A percentile compares a stretch with the other conserved stretches of the same genome.
These are phyloP conservation scores for Poecilia latipinna DNA, from an alignment of 2,113 vertebrate species.

Conservation along the genomic window DNA sequence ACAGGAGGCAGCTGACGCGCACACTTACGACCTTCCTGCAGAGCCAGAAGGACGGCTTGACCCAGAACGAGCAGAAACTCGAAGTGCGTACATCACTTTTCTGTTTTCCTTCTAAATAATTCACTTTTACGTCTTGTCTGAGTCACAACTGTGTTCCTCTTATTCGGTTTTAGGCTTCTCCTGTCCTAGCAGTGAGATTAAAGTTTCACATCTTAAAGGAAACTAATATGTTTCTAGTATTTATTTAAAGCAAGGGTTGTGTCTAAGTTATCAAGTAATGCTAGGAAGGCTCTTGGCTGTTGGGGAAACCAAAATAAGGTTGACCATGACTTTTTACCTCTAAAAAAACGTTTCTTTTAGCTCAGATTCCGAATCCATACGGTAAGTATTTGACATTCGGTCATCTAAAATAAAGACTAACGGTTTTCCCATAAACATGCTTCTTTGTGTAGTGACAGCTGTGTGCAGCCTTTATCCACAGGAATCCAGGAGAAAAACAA, in stretches of 20 bases:
- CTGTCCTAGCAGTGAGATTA: not conserved
- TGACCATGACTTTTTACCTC: not conserved
- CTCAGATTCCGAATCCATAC: not conserved
- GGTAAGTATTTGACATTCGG: slow-evolving; percentile 44
- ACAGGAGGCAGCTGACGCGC: slow-evolving; percentile 94
- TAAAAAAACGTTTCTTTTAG: not conserved
- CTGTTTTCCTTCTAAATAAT: not conserved
- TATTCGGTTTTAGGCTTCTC: not conserved
- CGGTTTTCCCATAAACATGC: not conserved
- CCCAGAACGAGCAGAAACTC: slow-evolving; percentile 97
- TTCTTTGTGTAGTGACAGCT: slow-evolving; percentile 73
- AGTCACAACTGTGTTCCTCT: not conserved
- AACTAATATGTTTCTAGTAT: not conserved
- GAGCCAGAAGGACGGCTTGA: slow-evolving; percentile 94
- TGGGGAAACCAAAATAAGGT: no score
- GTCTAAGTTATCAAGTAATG: not conserved
- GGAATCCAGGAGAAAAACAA: slow-evolving; percentile 84
- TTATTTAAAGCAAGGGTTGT: not conserved
- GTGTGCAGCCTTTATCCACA: slow-evolving; percentile 89
- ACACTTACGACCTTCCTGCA: slow-evolving; percentile 93
- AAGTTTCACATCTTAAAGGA: not conserved
- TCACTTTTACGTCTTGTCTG: slow-evolving; percentile 6
- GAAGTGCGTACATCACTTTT: slow-evolving; percentile 91
- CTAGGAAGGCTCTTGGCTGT: not conserved
- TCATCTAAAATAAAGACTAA: not conserved